Percentiles rank a stretch among this genome's conserved stretches.
Evolutionary conservation across 1,140 invertebrate genomes (phyloP).

Genomic region (Cyrtorhinus lividipennis): DNA sequence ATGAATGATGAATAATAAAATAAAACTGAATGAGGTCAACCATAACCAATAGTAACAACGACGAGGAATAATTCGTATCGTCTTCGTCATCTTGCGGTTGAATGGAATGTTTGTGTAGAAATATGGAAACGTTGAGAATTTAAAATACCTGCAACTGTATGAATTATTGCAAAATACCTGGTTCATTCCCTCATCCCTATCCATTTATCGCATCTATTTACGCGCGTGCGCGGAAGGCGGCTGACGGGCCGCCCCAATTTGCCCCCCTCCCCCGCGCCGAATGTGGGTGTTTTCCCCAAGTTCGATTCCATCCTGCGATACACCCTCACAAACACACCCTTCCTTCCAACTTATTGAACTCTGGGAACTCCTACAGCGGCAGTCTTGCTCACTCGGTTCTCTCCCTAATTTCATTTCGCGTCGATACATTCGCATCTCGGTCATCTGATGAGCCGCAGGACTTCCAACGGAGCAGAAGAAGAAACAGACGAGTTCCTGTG

Average conservation of each 20-base stretch:
- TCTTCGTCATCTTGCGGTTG: too few species aligned
- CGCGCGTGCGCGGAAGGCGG: neutral
- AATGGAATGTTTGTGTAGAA: too few species aligned
- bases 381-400: neutral
- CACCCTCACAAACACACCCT: neutral
- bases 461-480: constrained; percentile 17
- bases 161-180: too few species aligned
- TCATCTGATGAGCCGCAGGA: constrained; percentile 6
- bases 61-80: too few species aligned
- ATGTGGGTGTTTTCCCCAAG: constrained; percentile 2
- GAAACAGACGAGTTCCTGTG: constrained; percentile 17
- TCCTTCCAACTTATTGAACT: constrained; percentile 1
- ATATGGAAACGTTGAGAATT: neutral
- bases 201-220: too few species aligned
- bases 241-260: neutral
- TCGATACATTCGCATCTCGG: neutral
- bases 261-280: neutral
- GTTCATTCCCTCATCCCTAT: too few species aligned
- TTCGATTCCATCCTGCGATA: neutral
- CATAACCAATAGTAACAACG: too few species aligned
- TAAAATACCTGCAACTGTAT: neutral
- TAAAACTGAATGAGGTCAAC: too few species aligned
- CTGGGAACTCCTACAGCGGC: too few species aligned
- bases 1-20: too few species aligned
- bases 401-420: neutral